Conservation (phyloP, 2,888 invertebrate species). For the Eudemis profundana region DNA sequence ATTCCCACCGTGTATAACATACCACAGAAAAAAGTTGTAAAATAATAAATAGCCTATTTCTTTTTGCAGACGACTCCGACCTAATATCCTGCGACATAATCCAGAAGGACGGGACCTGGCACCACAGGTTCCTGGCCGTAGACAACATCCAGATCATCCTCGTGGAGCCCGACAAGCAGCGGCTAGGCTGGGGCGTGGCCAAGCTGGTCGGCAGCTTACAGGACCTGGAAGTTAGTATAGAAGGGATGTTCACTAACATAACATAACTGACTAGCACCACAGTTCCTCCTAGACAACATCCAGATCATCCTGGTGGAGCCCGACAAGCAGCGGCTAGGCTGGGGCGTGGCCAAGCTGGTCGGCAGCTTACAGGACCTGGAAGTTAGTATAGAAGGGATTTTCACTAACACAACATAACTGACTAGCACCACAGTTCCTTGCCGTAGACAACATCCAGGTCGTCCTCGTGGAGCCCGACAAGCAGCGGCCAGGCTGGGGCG, state of each 20-base stretch:
- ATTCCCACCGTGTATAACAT: no score
- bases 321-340: conserved; percentile 91
- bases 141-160: conserved; percentile 97
- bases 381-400: conserved; percentile 78
- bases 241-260: no score
- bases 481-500: conserved; percentile 93
- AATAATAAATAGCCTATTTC: no score
- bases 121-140: conserved; percentile 97
- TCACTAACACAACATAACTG: no score
- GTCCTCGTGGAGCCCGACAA: conserved; percentile 84
- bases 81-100: conserved; percentile 98
- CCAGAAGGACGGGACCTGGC: conserved; percentile 94
- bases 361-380: conserved; percentile 98
- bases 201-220: conserved; percentile 97
- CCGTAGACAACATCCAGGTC: conserved; percentile 63
- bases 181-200: conserved; percentile 98
- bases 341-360: conserved; percentile 98
- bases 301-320: no score
- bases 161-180: conserved; percentile 97
- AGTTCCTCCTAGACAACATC: no score
- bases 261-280: no score
- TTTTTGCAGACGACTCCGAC: conserved; percentile 96
- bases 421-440: no score
- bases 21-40: no score
- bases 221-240: conserved; percentile 92